Base-by-base conservation (phyloP, 2,888 invertebrate species). In the Cerastis rubricosa region DNA sequence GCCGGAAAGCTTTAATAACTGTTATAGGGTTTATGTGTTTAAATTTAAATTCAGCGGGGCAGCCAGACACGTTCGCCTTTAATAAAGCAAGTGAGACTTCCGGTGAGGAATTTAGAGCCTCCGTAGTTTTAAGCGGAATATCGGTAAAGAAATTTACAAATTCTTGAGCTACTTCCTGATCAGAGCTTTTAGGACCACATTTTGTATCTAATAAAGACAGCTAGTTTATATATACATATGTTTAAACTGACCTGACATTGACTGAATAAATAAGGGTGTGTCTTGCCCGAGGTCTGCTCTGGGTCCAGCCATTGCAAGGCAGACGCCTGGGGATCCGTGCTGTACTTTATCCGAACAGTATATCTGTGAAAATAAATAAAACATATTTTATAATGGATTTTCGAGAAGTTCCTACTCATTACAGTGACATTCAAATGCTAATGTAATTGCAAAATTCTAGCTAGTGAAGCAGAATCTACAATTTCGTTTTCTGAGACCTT, bases 291-390 rank as follows among this genome's bases (percentile, higher is more conserved):
- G 0, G 99, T 99, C 95, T 99, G 99, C 85, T 97, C 97, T 0
- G 98, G 98, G 40, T 97, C 97, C 83, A 99, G 94, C 99, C 99
- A 99, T 94, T 99, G 99, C 71, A 99, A 95, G 0, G 98, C 99
- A 71, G 98, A 98, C 0, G 98, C 98, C n/a, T 97, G 94, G 2
- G 98, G 97, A 22, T 97, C 97, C 0, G 99, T 99, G 90, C 97
- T 97, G 94, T 99, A 99, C 73, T 97, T 96, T 87, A 99, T 97
- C 86, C 94, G 95, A 68, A 98, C 93, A 82, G 95, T 95, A 84
- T 96, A 93, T 64, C 97, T 98, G 91, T 59, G 92, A 78, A 92
- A 12, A 63, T 87, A 88, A 82, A 74, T 2, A 66, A 47, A n/a
- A 68, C 0, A 80, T 0, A 67, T 22, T 59, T 45, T 59, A 9